Conservation (phyloP, 2,888 invertebrate genomes). For the Heliconius charithonia region DNA sequence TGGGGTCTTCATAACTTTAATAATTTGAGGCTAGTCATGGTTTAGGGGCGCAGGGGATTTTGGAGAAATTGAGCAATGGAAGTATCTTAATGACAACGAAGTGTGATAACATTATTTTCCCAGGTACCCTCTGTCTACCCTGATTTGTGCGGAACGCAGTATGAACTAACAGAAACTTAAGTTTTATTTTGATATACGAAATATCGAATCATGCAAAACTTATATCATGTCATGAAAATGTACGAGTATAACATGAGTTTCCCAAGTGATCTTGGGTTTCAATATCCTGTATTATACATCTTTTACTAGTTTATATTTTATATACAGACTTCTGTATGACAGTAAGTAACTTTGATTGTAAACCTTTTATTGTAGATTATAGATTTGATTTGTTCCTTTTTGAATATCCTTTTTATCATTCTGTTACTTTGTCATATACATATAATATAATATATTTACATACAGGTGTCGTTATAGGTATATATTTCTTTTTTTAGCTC, state of each 20-base stretch:
- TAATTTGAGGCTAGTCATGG: background rate
- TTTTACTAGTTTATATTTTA: background rate
- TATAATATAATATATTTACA: background rate
- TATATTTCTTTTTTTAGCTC: background rate
- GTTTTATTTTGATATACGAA: no score
- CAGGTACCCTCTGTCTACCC: background rate
- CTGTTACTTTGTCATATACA: background rate
- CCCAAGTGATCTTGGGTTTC: background rate
- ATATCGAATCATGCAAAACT: no score
- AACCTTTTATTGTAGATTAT: background rate
- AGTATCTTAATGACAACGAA: background rate
- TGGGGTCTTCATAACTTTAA: background rate
- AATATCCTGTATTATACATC: background rate
- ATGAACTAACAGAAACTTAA: background rate
- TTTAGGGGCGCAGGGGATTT: background rate
- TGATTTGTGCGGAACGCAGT: background rate
- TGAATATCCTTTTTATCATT: background rate
- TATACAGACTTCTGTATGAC: background rate
- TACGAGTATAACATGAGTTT: background rate
- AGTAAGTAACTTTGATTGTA: no score
- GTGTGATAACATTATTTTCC: background rate
- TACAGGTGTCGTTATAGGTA: background rate
- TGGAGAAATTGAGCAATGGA: background rate
- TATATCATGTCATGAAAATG: no score
- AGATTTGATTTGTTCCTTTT: background rate